A percentile compares a stretch with the other conserved stretches of the same genome.
Conservation (phyloP, 1,140 invertebrate genomes). For the Micrasema minimum region DNA sequence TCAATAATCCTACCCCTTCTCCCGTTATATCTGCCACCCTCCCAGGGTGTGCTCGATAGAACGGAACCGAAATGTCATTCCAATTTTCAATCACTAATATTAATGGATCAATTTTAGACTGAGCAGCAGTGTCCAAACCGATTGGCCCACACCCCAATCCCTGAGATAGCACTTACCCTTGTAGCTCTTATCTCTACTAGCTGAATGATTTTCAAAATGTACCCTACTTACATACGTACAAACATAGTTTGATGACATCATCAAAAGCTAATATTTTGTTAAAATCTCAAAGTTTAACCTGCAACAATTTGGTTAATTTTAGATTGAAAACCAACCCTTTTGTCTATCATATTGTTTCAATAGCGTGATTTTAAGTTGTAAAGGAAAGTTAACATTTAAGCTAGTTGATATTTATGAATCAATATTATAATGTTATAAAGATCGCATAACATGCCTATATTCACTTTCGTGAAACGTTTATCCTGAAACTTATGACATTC, state of each 20-base stretch:
- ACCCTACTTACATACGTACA: not conserved
- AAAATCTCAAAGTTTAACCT: too few relatives aligned
- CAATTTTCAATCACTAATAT: conserved; percentile 47
- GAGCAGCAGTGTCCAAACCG: conserved; percentile 15
- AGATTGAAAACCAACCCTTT: too few relatives aligned
- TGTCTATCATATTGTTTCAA: not conserved
- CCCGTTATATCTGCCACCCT: not conserved
- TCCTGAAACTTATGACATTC: conserved; percentile 23
- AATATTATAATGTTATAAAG: conserved; percentile 36
- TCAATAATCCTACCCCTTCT: conserved; percentile 14
- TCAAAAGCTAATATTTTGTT: too few relatives aligned
- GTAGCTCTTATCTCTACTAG: not conserved
- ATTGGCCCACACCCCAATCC: conserved; percentile 18
- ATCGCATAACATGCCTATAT: conserved; percentile 23
- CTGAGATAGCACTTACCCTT: conserved; percentile 7
- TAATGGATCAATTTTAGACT: conserved; percentile 45
- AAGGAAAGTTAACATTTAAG: conserved; percentile 11
- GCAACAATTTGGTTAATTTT: too few relatives aligned
- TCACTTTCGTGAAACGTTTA: conserved; percentile 32
- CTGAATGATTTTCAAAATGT: conserved; percentile 1
- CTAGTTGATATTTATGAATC: conserved; percentile 32
- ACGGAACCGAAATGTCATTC: conserved; percentile 40
- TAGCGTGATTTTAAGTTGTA: conserved; percentile 8
- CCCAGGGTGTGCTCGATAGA: conserved; percentile 18
- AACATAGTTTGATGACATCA: too few relatives aligned